These are phyloP conservation scores for Phacellophora camtschatica DNA, from an alignment of 30 jellyfish, hydroid and myxozoan species.

Conservation along the genomic window DNA sequence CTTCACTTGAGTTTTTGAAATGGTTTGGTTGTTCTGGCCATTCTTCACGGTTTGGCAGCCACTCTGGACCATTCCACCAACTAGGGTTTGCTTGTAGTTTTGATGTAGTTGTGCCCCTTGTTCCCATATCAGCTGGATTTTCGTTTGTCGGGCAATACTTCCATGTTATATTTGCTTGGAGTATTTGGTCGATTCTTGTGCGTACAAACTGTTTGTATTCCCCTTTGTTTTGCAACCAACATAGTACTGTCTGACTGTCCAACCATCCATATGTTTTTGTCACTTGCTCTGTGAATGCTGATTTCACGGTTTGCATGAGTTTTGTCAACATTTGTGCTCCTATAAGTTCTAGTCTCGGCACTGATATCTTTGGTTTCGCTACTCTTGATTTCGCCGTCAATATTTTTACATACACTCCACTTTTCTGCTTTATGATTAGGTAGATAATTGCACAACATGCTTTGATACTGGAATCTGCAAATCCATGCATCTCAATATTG, in stretches of 20 bases:
- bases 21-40: slow-evolving; percentile 43
- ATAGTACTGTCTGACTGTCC: slow-evolving; percentile 46
- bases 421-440: slow-evolving; percentile 14
- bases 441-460: slow-evolving; percentile 61
- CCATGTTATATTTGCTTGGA: slow-evolving; percentile 36
- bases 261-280: slow-evolving; percentile 27
- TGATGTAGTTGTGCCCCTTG: slow-evolving; percentile 53
- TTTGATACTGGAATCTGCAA: slow-evolving; percentile 29
- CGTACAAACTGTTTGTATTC: slow-evolving; percentile 58
- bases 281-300: slow-evolving; percentile 1
- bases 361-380: slow-evolving; percentile 35
- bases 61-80: slow-evolving; percentile 55
- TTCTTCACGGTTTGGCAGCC: slow-evolving; percentile 11
- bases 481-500: slow-evolving; percentile 26
- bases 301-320: slow-evolving; percentile 21
- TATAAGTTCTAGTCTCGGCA: slow-evolving; percentile 29
- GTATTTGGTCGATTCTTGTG: slow-evolving; percentile 39
- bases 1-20: background rate
- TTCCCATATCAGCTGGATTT: slow-evolving; percentile 69
- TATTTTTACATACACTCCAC: slow-evolving; percentile 22
- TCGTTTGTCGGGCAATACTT: slow-evolving; percentile 45
- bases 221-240: slow-evolving; percentile 55
- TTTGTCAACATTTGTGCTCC: slow-evolving; percentile 48
- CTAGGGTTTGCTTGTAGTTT: background rate
- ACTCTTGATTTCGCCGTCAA: slow-evolving; percentile 47